A percentile compares a stretch with the other conserved stretches of the same genome.
These are phyloP conservation scores for Macrochelys suwanniensis DNA, from an alignment of 2,797 vertebrate species.

Conservation along the genomic window DNA sequence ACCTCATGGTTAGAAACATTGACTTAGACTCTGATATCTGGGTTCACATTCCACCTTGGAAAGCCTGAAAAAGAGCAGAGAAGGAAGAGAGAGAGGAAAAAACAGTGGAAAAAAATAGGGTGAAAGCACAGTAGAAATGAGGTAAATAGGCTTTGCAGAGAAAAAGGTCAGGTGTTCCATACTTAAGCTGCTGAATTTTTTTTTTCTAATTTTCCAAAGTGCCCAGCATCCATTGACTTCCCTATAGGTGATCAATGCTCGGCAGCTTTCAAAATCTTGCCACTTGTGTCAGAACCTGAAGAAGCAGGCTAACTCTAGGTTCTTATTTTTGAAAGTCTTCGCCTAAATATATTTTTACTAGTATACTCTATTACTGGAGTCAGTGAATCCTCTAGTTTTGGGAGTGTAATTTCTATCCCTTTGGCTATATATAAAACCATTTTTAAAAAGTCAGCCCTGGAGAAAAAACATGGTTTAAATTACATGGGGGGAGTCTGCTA, in stretches of 20 bases:
- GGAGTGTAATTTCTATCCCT: conserved; percentile 21
- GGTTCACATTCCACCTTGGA: background rate
- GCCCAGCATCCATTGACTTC: conserved; percentile 2
- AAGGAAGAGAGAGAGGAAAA: background rate
- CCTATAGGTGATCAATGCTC: background rate
- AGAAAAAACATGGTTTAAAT: background rate
- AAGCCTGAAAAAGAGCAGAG: background rate
- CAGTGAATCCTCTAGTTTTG: background rate
- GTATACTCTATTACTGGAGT: background rate
- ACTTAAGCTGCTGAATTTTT: conserved; percentile 7
- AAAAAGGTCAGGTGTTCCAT: background rate
- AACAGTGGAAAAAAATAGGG: background rate
- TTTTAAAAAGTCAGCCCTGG: conserved; percentile 2
- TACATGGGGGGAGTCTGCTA: background rate
- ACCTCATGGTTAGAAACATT: conserved; percentile 10
- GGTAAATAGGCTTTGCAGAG: conserved; percentile 7
- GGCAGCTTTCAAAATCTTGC: background rate
- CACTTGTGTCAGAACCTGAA: conserved; percentile 42
- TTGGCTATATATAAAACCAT: conserved; percentile 18
- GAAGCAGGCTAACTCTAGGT: conserved; percentile 32
- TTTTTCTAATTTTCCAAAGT: conserved; percentile 11
- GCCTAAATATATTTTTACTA: background rate
- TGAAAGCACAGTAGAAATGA: background rate
- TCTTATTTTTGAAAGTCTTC: conserved; percentile 28
- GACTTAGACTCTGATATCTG: background rate